Conservation (phyloP, 2,888 invertebrate species). For the Keiferia lycopersicella region DNA sequence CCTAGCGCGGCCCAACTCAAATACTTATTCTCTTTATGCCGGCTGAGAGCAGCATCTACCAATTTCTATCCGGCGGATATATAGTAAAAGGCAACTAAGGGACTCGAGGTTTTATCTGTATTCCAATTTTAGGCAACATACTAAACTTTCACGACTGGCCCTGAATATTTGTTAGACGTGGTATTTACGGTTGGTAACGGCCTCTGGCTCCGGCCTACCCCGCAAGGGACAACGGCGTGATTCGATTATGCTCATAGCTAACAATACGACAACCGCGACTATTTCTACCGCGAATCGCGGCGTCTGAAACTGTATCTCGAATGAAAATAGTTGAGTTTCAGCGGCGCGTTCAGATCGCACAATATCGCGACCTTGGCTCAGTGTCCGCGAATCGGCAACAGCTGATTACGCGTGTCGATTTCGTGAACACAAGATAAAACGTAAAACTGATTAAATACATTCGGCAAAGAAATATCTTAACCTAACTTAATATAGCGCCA, state of each 20-base stretch:
- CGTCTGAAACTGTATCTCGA: conserved; percentile 15
- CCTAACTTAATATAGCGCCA: no score
- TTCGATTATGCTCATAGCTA: not conserved
- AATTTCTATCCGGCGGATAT: not conserved
- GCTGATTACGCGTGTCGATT: conserved; percentile 19
- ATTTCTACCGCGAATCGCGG: conserved; percentile 15
- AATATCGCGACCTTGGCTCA: conserved; percentile 61
- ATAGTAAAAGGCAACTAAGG: not conserved
- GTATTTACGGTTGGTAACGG: not conserved
- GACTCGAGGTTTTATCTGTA: no score
- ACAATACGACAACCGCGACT: conserved; percentile 7
- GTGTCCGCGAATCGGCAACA: conserved; percentile 34
- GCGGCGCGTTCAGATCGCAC: not conserved
- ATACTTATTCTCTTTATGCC: not conserved
- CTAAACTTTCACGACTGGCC: no score
- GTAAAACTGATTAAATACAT: not conserved
- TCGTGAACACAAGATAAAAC: not conserved
- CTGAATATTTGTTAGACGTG: not conserved
- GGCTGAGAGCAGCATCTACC: not conserved
- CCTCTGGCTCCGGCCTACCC: not conserved
- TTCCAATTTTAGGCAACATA: no score
- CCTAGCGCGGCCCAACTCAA: conserved; percentile 1
- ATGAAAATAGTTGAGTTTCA: conserved; percentile 19
- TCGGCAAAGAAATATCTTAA: no score
- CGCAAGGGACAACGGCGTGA: no score